These are phyloP conservation scores for Aplocera efformata DNA, from an alignment of 2,888 invertebrate species.

Conservation along the genomic window DNA sequence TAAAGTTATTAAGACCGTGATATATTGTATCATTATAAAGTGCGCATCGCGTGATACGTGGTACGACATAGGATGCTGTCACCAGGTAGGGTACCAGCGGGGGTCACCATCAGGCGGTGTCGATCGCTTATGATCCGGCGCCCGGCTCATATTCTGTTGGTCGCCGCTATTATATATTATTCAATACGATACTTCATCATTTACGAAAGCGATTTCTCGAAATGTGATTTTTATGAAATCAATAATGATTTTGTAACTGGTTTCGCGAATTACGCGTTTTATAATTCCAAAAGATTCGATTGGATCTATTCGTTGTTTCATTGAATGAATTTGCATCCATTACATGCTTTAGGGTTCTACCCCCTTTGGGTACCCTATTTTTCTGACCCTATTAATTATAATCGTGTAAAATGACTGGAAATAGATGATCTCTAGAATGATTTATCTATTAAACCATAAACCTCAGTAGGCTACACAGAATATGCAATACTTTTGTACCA, in stretches of 20 bases:
- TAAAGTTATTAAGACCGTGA: slow-evolving; percentile 8
- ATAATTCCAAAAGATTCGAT: no score
- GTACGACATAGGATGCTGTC: slow-evolving; percentile 35
- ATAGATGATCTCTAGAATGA: no score
- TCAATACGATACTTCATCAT: slow-evolving; percentile 23
- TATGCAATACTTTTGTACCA: no score
- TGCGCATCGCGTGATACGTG: slow-evolving; percentile 29
- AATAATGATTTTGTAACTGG: slow-evolving; percentile 1
- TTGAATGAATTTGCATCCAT: no score
- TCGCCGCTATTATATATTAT: slow-evolving; percentile 28
- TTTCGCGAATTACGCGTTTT: background rate
- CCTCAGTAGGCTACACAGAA: no score
- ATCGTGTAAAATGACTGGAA: no score
- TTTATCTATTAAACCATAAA: no score
- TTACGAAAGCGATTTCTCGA: slow-evolving; percentile 12
- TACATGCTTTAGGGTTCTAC: no score
- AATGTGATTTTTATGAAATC: background rate
- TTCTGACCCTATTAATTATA: no score
- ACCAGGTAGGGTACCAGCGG: slow-evolving; percentile 43
- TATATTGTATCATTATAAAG: background rate
- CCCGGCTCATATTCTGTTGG: slow-evolving; percentile 36
- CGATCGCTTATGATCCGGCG: slow-evolving; percentile 35
- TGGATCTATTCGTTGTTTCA: no score
- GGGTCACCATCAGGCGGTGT: slow-evolving; percentile 40
- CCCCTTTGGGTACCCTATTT: no score